A percentile compares a stretch with the other conserved stretches of the same genome.
Evolutionary conservation across 2,797 vertebrate genomes (phyloP).

Genomic region (Neopelma chrysocephalum): DNA sequence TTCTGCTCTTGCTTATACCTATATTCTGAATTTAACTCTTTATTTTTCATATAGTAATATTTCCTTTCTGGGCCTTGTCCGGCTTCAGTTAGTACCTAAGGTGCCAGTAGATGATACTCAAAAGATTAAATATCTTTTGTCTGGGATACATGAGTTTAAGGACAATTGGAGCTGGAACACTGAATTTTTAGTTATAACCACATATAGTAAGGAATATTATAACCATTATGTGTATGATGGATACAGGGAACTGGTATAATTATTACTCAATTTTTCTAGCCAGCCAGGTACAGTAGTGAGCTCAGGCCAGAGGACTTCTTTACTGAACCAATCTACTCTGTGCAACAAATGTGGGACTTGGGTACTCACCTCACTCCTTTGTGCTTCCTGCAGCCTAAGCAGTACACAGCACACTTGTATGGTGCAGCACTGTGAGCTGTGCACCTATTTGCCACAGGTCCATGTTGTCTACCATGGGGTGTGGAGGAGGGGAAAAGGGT

Average conservation of each 20-base stretch:
- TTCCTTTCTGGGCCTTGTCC: no score
- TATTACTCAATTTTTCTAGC: background rate
- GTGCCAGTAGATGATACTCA: background rate
- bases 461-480: fast-evolving
- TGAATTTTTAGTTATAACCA: no score
- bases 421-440: background rate
- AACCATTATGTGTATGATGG: background rate
- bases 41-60: no score
- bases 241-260: background rate
- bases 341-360: fast-evolving
- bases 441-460: fast-evolving
- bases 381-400: background rate
- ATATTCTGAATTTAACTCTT: no score
- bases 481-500: background rate
- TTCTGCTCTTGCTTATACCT: no score
- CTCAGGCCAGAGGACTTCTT: background rate
- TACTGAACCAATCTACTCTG: background rate
- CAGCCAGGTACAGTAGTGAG: background rate
- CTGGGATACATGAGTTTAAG: background rate
- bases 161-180: background rate
- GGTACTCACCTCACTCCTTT: background rate
- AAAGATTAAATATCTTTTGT: background rate
- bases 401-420: fast-evolving
- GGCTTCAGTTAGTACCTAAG: no score
- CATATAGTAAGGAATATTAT: background rate